phyloP scores from a whole-genome alignment of 2,797 vertebrate genomes.

The Betta splendens region DNA sequence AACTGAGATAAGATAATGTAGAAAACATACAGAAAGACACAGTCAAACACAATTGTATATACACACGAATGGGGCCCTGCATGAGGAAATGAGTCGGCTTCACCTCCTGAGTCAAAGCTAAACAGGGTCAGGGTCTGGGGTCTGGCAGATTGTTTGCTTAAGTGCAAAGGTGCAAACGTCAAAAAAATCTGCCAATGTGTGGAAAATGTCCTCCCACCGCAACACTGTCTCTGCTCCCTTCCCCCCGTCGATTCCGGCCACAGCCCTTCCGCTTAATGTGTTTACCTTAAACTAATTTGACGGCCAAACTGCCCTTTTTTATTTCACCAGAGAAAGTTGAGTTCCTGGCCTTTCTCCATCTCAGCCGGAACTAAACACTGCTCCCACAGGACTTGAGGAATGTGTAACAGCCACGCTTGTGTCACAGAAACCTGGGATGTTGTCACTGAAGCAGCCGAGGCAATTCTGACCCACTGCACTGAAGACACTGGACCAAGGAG shows the following conservation, averaged over 20 bases:
- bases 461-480: conserved; percentile 6
- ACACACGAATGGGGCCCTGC: conserved; percentile 30
- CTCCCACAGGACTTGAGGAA: conserved; percentile 53
- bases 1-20: conserved; percentile 48
- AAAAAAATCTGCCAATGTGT: conserved; percentile 66
- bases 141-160: conserved; percentile 71
- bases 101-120: conserved; percentile 65
- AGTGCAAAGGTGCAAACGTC: conserved; percentile 70
- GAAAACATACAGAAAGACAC: conserved; percentile 21
- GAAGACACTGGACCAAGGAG: not conserved
- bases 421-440: conserved; percentile 48
- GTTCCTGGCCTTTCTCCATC: conserved; percentile 53
- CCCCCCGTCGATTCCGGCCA: conserved; percentile 50
- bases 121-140: conserved; percentile 55
- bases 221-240: conserved; percentile 51
- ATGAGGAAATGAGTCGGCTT: conserved; percentile 67
- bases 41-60: conserved; percentile 26
- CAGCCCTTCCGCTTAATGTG: conserved; percentile 62
- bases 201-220: conserved; percentile 63
- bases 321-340: conserved; percentile 54
- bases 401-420: conserved; percentile 58
- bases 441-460: conserved; percentile 30
- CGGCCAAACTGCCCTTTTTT: conserved; percentile 44
- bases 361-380: conserved; percentile 64
- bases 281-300: conserved; percentile 72